phyloP scores from a whole-genome alignment of 2,888 invertebrate species.

The Lithophane socia region DNA sequence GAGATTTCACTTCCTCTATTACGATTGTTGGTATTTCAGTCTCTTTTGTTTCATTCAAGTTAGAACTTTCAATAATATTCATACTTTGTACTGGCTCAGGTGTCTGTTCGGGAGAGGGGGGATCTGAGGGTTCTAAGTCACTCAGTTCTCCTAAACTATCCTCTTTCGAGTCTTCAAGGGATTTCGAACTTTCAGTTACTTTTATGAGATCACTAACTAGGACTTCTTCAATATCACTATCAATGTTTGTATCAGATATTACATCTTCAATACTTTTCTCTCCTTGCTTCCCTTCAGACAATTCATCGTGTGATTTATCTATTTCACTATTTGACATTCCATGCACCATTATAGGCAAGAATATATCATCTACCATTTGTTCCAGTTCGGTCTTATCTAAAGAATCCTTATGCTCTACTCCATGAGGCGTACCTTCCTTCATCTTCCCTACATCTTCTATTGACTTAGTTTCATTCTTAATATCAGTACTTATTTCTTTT shows the following conservation, averaged over 20 bases:
- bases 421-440: slow-evolving; percentile 68
- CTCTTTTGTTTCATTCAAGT: slow-evolving; percentile 59
- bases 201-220: slow-evolving; percentile 68
- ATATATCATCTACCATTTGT: slow-evolving; percentile 65
- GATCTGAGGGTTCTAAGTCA: slow-evolving; percentile 52
- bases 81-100: slow-evolving; percentile 80
- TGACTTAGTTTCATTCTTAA: slow-evolving; percentile 86
- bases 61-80: slow-evolving; percentile 56
- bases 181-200: slow-evolving; percentile 54
- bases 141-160: slow-evolving; percentile 58
- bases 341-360: slow-evolving; percentile 70
- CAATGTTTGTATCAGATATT: slow-evolving; percentile 41
- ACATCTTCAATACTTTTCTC: slow-evolving; percentile 31
- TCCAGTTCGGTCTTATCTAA: slow-evolving; percentile 60
- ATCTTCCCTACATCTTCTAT: slow-evolving; percentile 79
- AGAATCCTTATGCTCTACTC: slow-evolving; percentile 71
- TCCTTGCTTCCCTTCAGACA: slow-evolving; percentile 37
- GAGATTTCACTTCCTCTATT: slow-evolving; percentile 62
- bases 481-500: slow-evolving; percentile 82
- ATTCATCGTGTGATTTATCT: slow-evolving; percentile 56
- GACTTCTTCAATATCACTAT: slow-evolving; percentile 61
- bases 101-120: slow-evolving; percentile 60
- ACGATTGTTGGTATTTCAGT: slow-evolving; percentile 63
- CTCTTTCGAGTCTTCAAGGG: slow-evolving; percentile 43
- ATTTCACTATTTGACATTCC: slow-evolving; percentile 60